These are phyloP conservation scores for Drosophila lutescens DNA, from an alignment of 2,888 invertebrate genomes.

Conservation along the genomic window DNA sequence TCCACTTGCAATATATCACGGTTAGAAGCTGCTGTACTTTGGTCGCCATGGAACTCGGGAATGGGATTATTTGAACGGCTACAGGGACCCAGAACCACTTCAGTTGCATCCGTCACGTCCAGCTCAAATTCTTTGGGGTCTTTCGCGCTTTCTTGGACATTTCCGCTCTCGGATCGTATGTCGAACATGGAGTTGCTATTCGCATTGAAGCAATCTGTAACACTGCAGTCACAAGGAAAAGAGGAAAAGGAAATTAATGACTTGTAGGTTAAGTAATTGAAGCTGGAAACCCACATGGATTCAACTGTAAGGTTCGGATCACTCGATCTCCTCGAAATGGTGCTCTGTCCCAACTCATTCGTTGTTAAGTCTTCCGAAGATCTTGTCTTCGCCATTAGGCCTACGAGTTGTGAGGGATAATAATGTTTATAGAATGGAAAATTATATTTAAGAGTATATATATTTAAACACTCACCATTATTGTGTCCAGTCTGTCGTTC, in stretches of 20 bases:
- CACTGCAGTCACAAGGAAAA: constrained; percentile 51
- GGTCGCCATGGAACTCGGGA: constrained; percentile 49
- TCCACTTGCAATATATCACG: constrained; percentile 56
- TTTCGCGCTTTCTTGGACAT: constrained; percentile 42
- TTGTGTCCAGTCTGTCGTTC: constrained; percentile 77
- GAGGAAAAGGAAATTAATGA: constrained; percentile 4
- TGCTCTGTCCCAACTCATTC: constrained; percentile 86
- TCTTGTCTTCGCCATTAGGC: constrained; percentile 91
- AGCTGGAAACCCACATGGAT: constrained; percentile 85
- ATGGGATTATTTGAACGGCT: constrained; percentile 31
- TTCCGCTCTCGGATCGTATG: constrained; percentile 72
- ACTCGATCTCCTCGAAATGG: constrained; percentile 90
- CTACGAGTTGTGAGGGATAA: constrained; percentile 61
- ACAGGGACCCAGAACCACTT: constrained; percentile 29
- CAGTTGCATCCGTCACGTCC: constrained; percentile 53
- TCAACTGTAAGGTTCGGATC: constrained; percentile 93
- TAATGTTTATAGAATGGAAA: neutral
- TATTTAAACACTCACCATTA: constrained; percentile 61
- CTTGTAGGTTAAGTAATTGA: constrained; percentile 26
- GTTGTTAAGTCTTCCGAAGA: constrained; percentile 93
- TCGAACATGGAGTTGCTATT: constrained; percentile 83
- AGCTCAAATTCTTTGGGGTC: constrained; percentile 65
- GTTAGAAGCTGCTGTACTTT: constrained; percentile 48
- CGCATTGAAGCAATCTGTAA: constrained; percentile 79
- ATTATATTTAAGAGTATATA: neutral